Evolutionary conservation across 2,113 vertebrate species (phyloP), one percentile per base, ranked within the genome.

Genomic region (Petrocephalus microphthalmus): DNA sequence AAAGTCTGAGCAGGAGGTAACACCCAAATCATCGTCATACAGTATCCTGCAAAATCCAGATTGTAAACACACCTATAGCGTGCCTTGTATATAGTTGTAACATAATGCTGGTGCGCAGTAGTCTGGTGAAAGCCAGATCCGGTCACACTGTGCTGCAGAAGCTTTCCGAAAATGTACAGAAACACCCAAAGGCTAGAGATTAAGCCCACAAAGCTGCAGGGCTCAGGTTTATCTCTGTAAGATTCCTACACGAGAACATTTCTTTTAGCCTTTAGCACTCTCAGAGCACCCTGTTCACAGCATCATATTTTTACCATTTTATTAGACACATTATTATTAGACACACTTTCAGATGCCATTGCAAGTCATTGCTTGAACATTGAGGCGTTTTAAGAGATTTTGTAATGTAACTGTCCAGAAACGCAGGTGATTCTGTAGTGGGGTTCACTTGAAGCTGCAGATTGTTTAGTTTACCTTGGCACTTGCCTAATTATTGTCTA

Each of bases 291-390:
- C 42, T 42, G 42, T 42, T 42, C 42, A 42, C 42, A 29, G 60
- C 60, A 67, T 67, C 60, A 67, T 67, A 67, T 67, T 67, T 67
- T 67, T 67, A n/a, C 60, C 60, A 67, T 67, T 67, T 67, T 67
- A 67, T 67, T 67, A 67, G 60, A 67, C 60, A 0, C 60, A n/a
- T n/a, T 67, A 29, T 67, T 67, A 67, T 29, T 67, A 67, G 29
- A 67, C n/a, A 67, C 60, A 1, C 29, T 67, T 67, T 67, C 60
- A 29, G n/a, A 67, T n/a, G 25, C 60, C 11, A n/a, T 29, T 10
- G 4, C 60, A 67, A 67, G 29, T 67, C 60, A 67, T 10, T 29
- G 60, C 10, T 67, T 29, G 60, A 67, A 67, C 60, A 29, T 29
- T 25, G 25, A 67, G 60, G 60, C 10, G 1, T 67, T 67, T 67